Percentiles rank a stretch among this genome's conserved stretches.
Conservation (phyloP, 2,797 vertebrate species). For the Poeciliopsis turneri region DNA sequence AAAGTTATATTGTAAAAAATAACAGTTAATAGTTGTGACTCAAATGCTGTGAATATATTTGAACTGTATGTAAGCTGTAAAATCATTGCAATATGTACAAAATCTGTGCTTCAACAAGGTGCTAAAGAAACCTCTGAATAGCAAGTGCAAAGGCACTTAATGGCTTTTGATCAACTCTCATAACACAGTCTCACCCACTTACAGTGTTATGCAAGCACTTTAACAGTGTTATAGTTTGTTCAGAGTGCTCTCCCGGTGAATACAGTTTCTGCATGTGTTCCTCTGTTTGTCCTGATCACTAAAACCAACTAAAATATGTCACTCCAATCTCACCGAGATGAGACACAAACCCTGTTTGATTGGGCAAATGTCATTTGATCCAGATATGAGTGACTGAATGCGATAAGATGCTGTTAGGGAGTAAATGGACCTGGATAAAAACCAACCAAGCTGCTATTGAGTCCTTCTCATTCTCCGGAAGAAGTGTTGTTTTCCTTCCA, state of each 20-base stretch:
- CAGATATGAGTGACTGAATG: slow-evolving; percentile 36
- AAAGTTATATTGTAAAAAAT: background rate
- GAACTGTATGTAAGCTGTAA: background rate
- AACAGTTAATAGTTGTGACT: background rate
- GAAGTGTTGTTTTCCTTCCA: slow-evolving; percentile 48
- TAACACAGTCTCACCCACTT: slow-evolving; percentile 62
- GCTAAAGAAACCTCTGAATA: background rate
- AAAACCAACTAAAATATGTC: slow-evolving; percentile 54
- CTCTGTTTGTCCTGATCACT: slow-evolving; percentile 30
- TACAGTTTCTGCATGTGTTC: background rate
- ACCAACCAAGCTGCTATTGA: slow-evolving; percentile 58
- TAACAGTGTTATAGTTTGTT: slow-evolving; percentile 2
- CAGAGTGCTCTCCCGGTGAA: background rate
- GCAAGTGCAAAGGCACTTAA: slow-evolving; percentile 23
- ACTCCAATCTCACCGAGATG: slow-evolving; percentile 47
- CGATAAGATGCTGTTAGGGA: slow-evolving; percentile 59
- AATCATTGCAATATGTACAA: background rate
- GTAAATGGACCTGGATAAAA: slow-evolving; percentile 67
- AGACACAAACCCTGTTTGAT: slow-evolving; percentile 60
- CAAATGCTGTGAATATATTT: background rate
- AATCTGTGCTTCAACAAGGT: background rate
- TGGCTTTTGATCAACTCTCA: slow-evolving; percentile 44
- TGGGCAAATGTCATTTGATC: slow-evolving; percentile 45
- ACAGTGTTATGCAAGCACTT: slow-evolving; percentile 64
- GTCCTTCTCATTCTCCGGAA: slow-evolving; percentile 27